These are phyloP conservation scores for Phaethornis superciliosus DNA, from an alignment of 2,113 vertebrate species.

Conservation along the genomic window DNA sequence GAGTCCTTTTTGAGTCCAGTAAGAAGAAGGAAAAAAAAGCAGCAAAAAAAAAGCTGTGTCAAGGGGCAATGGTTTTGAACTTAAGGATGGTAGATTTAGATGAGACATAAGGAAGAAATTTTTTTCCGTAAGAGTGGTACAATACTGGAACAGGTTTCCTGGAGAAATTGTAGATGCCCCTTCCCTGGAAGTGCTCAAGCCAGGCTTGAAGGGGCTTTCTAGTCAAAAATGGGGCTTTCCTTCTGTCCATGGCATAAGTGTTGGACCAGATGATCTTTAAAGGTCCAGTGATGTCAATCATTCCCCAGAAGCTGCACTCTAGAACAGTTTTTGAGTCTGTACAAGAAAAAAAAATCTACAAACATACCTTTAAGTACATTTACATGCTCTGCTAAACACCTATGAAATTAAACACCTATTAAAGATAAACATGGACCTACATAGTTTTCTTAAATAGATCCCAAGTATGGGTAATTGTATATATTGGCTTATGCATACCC, in stretches of 20 bases:
- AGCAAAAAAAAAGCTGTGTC: not conserved
- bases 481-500: not conserved
- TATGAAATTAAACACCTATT: not conserved
- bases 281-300: not conserved
- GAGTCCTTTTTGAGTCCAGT: not conserved
- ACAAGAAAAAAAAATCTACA: not conserved
- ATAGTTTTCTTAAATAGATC: not conserved
- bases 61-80: not conserved
- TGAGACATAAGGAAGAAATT: not conserved
- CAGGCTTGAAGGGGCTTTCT: not conserved
- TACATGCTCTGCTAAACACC: not conserved
- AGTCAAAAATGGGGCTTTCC: not conserved
- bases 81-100: not conserved
- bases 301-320: not conserved
- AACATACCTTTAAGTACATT: not conserved
- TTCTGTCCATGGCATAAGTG: accelerated
- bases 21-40: not conserved
- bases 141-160: not conserved
- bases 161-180: not conserved
- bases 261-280: not conserved
- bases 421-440: not conserved
- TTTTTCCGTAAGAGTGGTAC: not conserved
- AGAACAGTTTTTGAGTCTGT: not conserved
- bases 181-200: not conserved
- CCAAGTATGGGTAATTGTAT: not conserved